phyloP scores from a whole-genome alignment of 2,797 vertebrate species.

The Acridotheres tristis region DNA sequence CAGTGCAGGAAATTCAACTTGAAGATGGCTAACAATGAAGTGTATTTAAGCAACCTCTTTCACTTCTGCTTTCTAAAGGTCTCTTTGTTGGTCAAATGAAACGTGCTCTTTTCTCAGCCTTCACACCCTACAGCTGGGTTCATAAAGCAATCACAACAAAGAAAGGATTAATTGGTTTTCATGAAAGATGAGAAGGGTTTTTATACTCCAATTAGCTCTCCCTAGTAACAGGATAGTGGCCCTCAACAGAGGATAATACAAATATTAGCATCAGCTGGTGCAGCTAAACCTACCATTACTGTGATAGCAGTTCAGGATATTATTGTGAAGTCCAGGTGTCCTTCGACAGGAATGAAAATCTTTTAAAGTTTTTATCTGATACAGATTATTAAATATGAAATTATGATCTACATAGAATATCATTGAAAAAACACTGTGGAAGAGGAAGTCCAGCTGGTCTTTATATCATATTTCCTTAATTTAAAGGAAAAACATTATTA shows the following conservation, averaged over 20 bases:
- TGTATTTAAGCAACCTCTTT: neutral
- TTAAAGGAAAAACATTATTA: neutral
- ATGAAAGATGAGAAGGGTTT: neutral
- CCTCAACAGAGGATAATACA: neutral
- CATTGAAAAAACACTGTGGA: accelerated
- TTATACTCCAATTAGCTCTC: neutral
- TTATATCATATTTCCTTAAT: neutral
- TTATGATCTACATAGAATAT: neutral
- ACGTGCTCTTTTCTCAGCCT: neutral
- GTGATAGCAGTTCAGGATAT: neutral
- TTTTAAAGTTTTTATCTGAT: neutral
- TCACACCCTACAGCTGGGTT: neutral
- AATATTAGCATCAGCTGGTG: neutral
- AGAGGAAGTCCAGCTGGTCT: neutral
- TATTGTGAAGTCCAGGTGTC: neutral
- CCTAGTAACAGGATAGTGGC: neutral
- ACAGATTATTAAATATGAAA: neutral
- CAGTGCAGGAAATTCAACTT: neutral
- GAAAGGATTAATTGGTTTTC: neutral
- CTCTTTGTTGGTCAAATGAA: neutral
- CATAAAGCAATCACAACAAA: neutral
- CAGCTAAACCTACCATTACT: neutral
- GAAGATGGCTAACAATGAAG: neutral
- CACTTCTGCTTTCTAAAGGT: neutral
- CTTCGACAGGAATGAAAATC: neutral